These are phyloP conservation scores for Peromyscus polionotus DNA, from an alignment of 2,113 vertebrate genomes.

Conservation along the genomic window DNA sequence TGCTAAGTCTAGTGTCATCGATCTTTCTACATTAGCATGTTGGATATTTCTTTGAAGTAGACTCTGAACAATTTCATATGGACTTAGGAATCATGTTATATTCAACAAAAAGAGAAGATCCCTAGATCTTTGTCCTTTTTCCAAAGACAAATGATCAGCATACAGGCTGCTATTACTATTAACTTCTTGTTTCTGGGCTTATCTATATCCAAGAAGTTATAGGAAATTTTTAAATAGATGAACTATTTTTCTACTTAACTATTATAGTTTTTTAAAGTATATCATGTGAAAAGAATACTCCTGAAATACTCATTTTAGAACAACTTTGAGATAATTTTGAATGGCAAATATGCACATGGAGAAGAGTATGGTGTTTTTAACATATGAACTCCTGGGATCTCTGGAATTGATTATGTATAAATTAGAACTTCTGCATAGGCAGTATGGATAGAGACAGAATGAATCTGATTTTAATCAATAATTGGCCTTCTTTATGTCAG, in stretches of 20 bases:
- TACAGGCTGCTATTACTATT: background rate
- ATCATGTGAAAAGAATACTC: background rate
- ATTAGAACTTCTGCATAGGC: background rate
- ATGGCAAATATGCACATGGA: background rate
- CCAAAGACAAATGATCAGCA: background rate
- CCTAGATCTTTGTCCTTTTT: background rate
- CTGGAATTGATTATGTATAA: background rate
- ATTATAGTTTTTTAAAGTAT: conserved; percentile 5
- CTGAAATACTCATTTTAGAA: background rate
- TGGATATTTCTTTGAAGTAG: background rate
- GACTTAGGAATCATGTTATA: background rate
- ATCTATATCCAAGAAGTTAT: background rate
- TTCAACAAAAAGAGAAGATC: background rate
- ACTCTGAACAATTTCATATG: background rate
- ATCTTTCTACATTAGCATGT: background rate
- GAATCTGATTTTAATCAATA: conserved; percentile 15
- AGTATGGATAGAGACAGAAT: background rate
- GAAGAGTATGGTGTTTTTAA: background rate
- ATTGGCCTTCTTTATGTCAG: background rate
- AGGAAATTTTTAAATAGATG: background rate
- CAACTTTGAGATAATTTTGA: background rate
- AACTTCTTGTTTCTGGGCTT: background rate
- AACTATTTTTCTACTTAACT: background rate
- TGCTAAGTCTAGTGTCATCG: background rate
- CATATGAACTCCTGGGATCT: background rate